Conservation (phyloP, 2,888 invertebrate genomes). For the Apocheima hispidaria region DNA sequence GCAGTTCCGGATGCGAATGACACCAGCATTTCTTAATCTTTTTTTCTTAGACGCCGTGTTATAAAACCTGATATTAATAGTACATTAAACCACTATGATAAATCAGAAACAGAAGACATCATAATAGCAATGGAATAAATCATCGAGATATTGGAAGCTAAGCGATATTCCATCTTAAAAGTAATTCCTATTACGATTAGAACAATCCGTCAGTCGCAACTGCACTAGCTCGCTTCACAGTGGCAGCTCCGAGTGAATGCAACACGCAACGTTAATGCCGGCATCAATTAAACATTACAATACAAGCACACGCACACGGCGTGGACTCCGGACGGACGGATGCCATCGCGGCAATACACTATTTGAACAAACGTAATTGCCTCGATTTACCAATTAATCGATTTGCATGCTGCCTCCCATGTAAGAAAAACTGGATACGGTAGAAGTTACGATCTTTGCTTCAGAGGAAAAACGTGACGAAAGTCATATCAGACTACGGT, state of each 20-base stretch:
- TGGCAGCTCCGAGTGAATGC: constrained; percentile 37
- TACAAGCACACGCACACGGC: constrained; percentile 34
- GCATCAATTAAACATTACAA: constrained; percentile 47
- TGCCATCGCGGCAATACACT: constrained; percentile 28
- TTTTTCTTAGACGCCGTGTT: not conserved
- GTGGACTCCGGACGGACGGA: constrained; percentile 14
- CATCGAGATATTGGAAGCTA: not conserved
- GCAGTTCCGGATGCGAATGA: not conserved
- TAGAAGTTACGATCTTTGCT: not conserved
- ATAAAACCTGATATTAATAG: not conserved
- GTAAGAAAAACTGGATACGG: constrained; percentile 22
- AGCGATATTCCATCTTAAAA: constrained; percentile 1
- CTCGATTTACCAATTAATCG: constrained; percentile 37
- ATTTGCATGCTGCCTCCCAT: constrained; percentile 37
- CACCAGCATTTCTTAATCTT: not conserved
- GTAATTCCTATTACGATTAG: constrained; percentile 4
- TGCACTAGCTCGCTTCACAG: not conserved
- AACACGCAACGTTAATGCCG: constrained; percentile 48
- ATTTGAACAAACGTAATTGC: constrained; percentile 38
- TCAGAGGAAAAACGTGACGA: not conserved
- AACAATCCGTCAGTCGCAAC: constrained; percentile 3
- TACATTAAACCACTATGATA: not conserved
- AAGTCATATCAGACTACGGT: not conserved
- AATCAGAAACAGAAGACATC: not conserved
- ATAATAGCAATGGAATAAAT: not conserved